Base-by-base conservation (phyloP, 2,113 vertebrate species). In the Prinia subflava region DNA sequence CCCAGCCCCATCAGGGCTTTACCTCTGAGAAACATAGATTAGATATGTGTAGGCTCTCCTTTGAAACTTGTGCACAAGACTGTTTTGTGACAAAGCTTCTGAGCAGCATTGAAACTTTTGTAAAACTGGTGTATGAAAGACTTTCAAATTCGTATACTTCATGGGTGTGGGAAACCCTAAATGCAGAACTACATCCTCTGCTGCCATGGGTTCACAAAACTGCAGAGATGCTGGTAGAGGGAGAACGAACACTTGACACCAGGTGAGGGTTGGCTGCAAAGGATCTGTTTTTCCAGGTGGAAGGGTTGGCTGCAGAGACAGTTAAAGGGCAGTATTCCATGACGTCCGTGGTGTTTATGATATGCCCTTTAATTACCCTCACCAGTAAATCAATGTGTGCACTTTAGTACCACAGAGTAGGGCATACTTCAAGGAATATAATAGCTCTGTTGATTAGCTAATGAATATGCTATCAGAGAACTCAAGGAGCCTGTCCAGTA, bases 311-410 rank as follows among this genome's bases (percentile, higher is more conserved):
- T 96, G 67, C 68, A 92, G 94, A 93, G 83, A 55, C 0, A 4
- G 89, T 83, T 92, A 87, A 91, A 96, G 83, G 93, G 52, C 69
- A 94, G 78, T 62, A 94, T 95, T 96, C 94, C 79, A 35, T 97
- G 63, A 94, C 44, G 55, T 94, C 87, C 83, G 93, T 53, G 74
- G 50, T 89, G 78, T 95, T 96, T 95, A 91, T 96, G 90, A 92
- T 73, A 91, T 82, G 85, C 41, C 46, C 81, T 95, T 80, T 90
- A 90, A 90, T 94, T 93, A 90, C 85, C 79, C 83, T 78, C 85
- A 83, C 80, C 90, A 90, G 65, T 90, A 94, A 93, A 95, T 90
- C 88, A 83, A 47, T 9, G 5, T 83, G 83, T 89, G 94, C 70
- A 91, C 95, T 96, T 96, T 85, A 95, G 80, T 95, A 92, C 82